Evolutionary conservation across 2,797 vertebrate genomes (phyloP).

Genomic region (Tamandua tetradactyla): DNA sequence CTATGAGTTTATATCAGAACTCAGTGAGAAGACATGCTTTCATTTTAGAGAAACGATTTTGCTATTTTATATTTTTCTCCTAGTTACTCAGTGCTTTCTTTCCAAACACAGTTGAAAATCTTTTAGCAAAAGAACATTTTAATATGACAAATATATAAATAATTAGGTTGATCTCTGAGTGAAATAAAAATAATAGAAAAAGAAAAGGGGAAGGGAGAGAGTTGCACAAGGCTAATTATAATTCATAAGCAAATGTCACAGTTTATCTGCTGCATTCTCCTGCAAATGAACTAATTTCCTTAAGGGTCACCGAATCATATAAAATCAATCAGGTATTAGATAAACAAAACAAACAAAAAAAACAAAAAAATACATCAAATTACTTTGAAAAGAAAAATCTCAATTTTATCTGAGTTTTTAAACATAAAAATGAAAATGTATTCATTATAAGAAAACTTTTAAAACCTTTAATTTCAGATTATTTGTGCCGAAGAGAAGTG

Average conservation of each 20-base stretch:
- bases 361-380: too few relatives aligned
- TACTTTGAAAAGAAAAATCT: constrained; percentile 39
- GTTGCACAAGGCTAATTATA: constrained; percentile 25
- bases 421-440: constrained; percentile 46
- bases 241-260: constrained; percentile 10
- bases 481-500: neutral
- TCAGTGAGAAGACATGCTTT: neutral
- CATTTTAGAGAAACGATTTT: constrained; percentile 40
- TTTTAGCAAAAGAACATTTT: neutral
- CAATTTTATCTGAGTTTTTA: constrained; percentile 48
- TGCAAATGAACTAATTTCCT: constrained; percentile 34
- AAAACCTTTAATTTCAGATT: constrained; percentile 23
- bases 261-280: neutral
- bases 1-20: neutral
- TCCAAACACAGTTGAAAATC: constrained; percentile 34
- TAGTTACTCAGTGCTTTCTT: constrained; percentile 21
- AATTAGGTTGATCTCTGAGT: neutral
- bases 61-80: constrained; percentile 6
- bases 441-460: neutral
- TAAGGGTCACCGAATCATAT: neutral
- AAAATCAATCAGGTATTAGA: neutral
- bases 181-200: constrained; percentile 45
- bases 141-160: constrained; percentile 25
- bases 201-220: neutral
- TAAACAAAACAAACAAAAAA: neutral